These are phyloP conservation scores for Tricholaema leucomelas DNA, from an alignment of 2,113 vertebrate genomes.

Conservation along the genomic window DNA sequence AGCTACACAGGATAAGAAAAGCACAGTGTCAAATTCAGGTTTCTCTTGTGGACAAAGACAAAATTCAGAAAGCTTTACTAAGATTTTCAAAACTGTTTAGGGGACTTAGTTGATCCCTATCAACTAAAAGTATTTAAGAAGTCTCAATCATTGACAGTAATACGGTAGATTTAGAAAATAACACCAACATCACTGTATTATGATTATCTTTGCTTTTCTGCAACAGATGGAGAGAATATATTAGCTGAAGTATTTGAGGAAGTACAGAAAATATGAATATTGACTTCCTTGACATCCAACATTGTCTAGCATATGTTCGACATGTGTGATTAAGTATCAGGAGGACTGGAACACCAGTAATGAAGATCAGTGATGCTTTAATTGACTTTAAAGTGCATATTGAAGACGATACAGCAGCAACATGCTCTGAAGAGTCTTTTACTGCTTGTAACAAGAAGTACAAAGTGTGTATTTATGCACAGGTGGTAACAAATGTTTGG, in stretches of 20 bases:
- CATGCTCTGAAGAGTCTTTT: neutral
- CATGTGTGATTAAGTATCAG: slow-evolving; percentile 34
- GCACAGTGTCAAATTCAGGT: neutral
- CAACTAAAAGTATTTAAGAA: neutral
- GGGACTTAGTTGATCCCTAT: neutral
- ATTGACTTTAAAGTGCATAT: neutral
- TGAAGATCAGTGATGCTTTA: neutral
- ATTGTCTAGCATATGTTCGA: slow-evolving; percentile 43
- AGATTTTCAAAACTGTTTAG: neutral
- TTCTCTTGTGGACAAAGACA: neutral
- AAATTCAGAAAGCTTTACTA: neutral
- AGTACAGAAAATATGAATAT: slow-evolving; percentile 51
- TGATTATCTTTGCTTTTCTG: neutral
- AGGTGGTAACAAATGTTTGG: neutral
- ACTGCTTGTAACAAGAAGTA: neutral
- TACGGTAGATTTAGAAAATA: neutral
- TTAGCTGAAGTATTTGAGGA: slow-evolving; percentile 61
- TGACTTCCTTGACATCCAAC: slow-evolving; percentile 33
- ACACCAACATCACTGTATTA: neutral
- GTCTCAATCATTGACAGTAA: neutral
- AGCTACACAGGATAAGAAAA: neutral
- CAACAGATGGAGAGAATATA: slow-evolving; percentile 63
- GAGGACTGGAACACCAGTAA: slow-evolving; percentile 11
- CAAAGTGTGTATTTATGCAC: neutral
- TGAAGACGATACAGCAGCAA: neutral